Evolutionary conservation across 2,888 invertebrate species (phyloP).

Genomic region (Deroplatys truncata): DNA sequence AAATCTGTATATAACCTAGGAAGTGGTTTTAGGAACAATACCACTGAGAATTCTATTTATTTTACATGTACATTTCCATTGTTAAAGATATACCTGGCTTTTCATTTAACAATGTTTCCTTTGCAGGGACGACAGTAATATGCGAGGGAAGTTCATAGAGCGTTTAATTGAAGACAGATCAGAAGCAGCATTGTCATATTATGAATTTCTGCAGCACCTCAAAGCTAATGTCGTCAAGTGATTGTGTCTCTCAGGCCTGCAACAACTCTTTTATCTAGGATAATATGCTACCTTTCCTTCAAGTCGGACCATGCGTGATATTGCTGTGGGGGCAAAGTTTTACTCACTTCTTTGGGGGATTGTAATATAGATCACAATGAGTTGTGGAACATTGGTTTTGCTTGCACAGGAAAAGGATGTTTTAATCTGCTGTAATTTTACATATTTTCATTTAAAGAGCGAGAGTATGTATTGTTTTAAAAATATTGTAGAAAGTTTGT

Average conservation of each 20-base stretch:
- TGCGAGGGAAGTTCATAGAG: conserved; percentile 76
- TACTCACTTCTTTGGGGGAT: conserved; percentile 1
- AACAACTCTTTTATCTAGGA: not conserved
- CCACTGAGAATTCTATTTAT: no score
- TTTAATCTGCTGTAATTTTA: not conserved
- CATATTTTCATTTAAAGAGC: not conserved
- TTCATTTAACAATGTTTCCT: conserved; percentile 20
- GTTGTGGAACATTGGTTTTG: not conserved
- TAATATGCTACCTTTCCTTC: not conserved
- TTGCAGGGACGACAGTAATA: conserved; percentile 86
- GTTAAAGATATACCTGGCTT: no score
- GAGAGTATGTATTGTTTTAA: not conserved
- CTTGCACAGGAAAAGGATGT: not conserved
- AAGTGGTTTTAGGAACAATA: no score
- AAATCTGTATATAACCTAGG: no score
- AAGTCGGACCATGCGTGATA: not conserved
- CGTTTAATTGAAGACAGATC: conserved; percentile 90
- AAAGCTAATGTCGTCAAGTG: conserved; percentile 87
- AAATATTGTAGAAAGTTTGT: conserved; percentile 3
- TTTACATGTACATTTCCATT: no score
- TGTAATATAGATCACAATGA: conserved; percentile 1
- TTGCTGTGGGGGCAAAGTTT: no score
- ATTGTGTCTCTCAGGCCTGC: conserved; percentile 31
- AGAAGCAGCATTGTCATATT: conserved; percentile 92
- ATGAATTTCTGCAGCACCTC: conserved; percentile 96